phyloP scores from a whole-genome alignment of 2,888 invertebrate genomes.

The Ommatoiulus sabulosus region DNA sequence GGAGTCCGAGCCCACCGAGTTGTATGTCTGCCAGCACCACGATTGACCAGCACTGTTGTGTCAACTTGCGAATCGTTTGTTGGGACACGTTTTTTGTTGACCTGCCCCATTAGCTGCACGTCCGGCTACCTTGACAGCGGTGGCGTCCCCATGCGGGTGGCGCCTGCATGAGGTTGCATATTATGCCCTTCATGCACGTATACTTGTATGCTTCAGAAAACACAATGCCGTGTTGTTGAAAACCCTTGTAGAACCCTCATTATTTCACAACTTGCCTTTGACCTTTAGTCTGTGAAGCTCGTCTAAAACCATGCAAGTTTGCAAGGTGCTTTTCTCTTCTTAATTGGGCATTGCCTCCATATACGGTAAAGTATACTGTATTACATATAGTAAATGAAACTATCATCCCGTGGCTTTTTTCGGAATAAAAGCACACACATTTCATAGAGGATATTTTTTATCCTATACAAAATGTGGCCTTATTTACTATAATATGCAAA shows the following conservation, averaged over 20 bases:
- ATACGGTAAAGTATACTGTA: too few relatives aligned
- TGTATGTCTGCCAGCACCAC: background rate
- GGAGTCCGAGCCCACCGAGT: constrained; percentile 3
- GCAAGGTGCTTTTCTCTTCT: background rate
- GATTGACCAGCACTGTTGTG: constrained; percentile 20
- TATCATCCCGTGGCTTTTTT: too few relatives aligned
- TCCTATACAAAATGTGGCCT: too few relatives aligned
- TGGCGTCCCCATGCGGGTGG: constrained; percentile 31
- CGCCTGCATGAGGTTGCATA: background rate
- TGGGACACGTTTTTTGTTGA: constrained; percentile 43
- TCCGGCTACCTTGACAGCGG: background rate
- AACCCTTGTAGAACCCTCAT: background rate
- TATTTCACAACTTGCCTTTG: background rate
- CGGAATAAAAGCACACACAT: too few relatives aligned
- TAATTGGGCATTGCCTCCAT: background rate
- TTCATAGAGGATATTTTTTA: too few relatives aligned
- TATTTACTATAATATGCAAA: too few relatives aligned
- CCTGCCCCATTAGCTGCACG: constrained; percentile 26
- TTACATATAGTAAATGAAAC: too few relatives aligned
- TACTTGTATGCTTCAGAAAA: background rate
- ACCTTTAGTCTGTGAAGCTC: background rate
- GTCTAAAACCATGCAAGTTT: background rate
- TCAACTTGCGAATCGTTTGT: background rate
- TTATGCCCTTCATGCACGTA: background rate
- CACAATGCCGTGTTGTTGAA: background rate